phyloP scores from a whole-genome alignment of 2,797 vertebrate species.

The Onychomys torridus region DNA sequence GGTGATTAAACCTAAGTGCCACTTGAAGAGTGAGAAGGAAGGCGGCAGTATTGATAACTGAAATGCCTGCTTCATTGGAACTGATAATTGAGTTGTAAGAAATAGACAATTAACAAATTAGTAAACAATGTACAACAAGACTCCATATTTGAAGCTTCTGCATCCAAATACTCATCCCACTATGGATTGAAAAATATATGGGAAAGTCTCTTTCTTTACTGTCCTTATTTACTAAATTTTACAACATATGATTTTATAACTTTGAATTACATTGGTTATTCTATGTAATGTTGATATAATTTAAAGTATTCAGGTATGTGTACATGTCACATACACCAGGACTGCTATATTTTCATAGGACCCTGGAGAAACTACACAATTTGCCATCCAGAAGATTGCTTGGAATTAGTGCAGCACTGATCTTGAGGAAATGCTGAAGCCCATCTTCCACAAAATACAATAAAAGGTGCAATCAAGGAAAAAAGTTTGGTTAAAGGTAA shows the following conservation, averaged over 20 bases:
- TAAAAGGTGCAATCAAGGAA: background rate
- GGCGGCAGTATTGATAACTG: background rate
- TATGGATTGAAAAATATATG: background rate
- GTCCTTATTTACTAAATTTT: background rate
- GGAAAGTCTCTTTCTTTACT: background rate
- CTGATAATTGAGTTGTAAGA: background rate
- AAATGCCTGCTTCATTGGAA: background rate
- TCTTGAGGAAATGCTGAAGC: background rate
- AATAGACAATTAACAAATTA: background rate
- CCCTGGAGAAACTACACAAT: background rate
- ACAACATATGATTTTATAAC: too few species aligned
- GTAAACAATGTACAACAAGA: background rate
- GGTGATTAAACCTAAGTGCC: background rate
- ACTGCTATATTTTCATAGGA: background rate
- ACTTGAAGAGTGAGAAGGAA: background rate
- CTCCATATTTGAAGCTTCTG: too few species aligned
- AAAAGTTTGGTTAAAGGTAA: background rate
- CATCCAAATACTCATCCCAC: background rate
- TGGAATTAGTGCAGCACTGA: background rate
- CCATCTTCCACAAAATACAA: background rate
- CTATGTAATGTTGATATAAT: background rate
- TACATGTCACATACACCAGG: too few species aligned
- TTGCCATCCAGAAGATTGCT: background rate
- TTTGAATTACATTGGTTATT: background rate
- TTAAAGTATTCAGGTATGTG: background rate